These are phyloP conservation scores for Apolygus lucorum DNA, from an alignment of 1,140 invertebrate genomes.

Conservation along the genomic window DNA sequence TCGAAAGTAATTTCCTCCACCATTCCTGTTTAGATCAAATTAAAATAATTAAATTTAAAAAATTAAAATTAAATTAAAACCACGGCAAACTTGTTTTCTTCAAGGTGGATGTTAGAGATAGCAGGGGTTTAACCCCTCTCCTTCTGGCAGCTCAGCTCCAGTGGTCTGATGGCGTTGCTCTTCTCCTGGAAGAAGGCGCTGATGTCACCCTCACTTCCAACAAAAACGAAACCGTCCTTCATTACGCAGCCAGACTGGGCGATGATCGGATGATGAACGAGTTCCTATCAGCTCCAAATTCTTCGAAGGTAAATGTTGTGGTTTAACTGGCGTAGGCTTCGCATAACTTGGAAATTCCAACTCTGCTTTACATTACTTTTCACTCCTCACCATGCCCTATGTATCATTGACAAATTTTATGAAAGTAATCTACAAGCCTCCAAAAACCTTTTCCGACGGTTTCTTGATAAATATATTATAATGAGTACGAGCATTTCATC, in stretches of 20 bases:
- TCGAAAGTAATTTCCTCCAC: not conserved
- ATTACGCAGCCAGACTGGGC: constrained; percentile 48
- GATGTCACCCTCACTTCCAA: constrained; percentile 54
- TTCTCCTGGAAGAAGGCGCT: constrained; percentile 59
- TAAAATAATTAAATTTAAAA: no score
- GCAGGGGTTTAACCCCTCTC: constrained; percentile 61
- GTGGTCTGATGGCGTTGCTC: constrained; percentile 46
- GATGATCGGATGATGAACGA: constrained; percentile 52
- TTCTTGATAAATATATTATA: no score
- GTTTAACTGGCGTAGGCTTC: no score
- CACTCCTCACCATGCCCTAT: no score
- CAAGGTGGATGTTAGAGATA: constrained; percentile 44
- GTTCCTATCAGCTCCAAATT: constrained; percentile 48
- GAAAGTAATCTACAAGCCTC: no score
- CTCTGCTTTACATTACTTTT: no score
- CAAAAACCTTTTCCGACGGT: no score
- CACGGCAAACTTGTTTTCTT: constrained; percentile 28
- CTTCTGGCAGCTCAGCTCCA: constrained; percentile 66
- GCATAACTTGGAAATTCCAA: no score
- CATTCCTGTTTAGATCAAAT: no score
- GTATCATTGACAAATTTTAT: no score
- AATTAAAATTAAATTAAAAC: no score
- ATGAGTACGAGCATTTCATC: no score
- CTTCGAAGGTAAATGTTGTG: constrained; percentile 36
- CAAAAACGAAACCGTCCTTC: constrained; percentile 48